Percentiles rank a stretch among this genome's conserved stretches.
phyloP scores from a whole-genome alignment of 2,113 vertebrate genomes.

The Gymnobelideus leadbeateri region DNA sequence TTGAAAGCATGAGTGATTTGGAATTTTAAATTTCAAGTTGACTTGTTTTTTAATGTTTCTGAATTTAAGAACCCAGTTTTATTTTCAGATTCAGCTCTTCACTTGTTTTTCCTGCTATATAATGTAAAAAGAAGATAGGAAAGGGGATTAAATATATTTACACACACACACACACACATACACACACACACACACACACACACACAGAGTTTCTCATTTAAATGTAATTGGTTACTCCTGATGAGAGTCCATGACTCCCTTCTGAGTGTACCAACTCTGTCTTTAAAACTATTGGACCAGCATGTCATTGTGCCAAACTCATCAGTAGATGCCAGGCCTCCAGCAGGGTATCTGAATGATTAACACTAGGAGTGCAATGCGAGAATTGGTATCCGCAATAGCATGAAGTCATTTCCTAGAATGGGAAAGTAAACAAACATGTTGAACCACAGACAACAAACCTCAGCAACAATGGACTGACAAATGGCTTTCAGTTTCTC shows the following conservation, averaged over 20 bases:
- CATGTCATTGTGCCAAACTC: constrained; percentile 40
- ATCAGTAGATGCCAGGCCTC: constrained; percentile 28
- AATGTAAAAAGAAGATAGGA: background rate
- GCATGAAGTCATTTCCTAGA: background rate
- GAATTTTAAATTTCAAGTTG: constrained; percentile 12
- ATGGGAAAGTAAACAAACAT: constrained; percentile 8
- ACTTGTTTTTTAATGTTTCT: background rate
- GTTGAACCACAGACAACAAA: background rate
- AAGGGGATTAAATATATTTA: background rate
- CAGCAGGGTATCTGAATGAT: constrained; percentile 17
- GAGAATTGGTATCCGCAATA: background rate
- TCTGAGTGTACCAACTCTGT: background rate
- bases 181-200: background rate
- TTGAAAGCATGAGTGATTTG: constrained; percentile 7
- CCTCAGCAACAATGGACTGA: background rate
- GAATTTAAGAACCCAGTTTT: background rate
- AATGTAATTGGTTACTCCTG: constrained; percentile 19
- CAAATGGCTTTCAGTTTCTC: background rate
- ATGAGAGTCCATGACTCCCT: constrained; percentile 18
- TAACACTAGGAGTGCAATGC: background rate
- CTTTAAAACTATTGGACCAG: constrained; percentile 48
- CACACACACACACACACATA: constrained; percentile 23
- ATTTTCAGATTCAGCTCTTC: background rate
- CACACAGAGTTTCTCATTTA: background rate
- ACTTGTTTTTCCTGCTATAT: background rate